These are phyloP conservation scores for Actenoides lindsayi DNA, from an alignment of 2,113 vertebrate species.

Conservation along the genomic window DNA sequence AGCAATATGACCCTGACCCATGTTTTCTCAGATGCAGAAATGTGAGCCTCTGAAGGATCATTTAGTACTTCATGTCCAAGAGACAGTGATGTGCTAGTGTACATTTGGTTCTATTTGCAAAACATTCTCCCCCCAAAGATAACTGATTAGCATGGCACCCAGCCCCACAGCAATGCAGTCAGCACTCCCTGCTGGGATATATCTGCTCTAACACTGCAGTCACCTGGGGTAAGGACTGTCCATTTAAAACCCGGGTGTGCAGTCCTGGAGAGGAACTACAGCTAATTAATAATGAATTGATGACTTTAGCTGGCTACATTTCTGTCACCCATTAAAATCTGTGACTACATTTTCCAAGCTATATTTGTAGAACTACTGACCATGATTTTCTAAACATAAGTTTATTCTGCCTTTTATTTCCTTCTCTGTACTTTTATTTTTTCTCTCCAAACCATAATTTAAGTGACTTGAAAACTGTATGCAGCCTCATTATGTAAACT, in stretches of 20 bases:
- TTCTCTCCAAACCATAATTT: neutral
- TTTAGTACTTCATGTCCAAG: neutral
- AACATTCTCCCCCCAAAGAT: neutral
- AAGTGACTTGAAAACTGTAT: slow-evolving; percentile 15
- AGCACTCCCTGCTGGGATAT: neutral
- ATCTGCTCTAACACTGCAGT: neutral
- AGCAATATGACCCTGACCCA: neutral
- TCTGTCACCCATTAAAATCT: neutral
- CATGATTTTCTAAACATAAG: neutral
- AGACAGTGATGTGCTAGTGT: neutral
- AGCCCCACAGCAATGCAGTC: fast-evolving
- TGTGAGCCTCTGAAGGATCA: neutral
- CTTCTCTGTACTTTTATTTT: neutral
- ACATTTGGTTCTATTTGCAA: neutral
- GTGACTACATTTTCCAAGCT: neutral
- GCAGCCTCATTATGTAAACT: neutral
- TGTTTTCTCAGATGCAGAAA: neutral
- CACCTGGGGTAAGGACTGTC: neutral
- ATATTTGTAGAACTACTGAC: neutral
- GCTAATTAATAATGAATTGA: neutral
- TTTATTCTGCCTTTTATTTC: neutral
- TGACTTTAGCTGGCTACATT: neutral
- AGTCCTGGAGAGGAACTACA: neutral
- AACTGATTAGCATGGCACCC: too few relatives aligned
- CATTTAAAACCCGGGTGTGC: neutral